Conservation (phyloP, 2,888 invertebrate species). For the Corythucha ciliata region DNA sequence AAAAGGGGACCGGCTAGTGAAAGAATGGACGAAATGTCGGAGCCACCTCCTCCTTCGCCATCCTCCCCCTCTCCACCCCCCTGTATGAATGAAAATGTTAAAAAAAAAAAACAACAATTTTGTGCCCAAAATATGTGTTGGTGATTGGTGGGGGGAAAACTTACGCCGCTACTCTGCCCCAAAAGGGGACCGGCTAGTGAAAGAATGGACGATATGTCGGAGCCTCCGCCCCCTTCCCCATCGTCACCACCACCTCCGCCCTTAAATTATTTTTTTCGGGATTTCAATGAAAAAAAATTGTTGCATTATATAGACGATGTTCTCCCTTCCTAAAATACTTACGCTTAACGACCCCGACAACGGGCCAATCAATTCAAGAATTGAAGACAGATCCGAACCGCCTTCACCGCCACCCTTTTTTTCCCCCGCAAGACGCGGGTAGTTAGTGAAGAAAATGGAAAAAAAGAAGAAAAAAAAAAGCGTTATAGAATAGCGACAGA, state of each 20-base stretch:
- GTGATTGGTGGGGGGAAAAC: no score
- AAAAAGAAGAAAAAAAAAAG: no score
- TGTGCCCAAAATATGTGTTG: not conserved
- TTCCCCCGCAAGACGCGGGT: no score
- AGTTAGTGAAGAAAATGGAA: no score
- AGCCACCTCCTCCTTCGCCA: constrained; percentile 22
- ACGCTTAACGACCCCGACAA: constrained; percentile 30
- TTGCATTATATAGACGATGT: no score
- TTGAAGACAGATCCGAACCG: constrained; percentile 28
- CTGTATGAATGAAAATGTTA: not conserved
- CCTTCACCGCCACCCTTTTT: constrained; percentile 29
- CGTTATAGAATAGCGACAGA: no score
- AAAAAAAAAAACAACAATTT: not conserved
- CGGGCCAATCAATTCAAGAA: constrained; percentile 26
- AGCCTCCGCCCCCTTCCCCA: constrained; percentile 19
- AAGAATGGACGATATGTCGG: constrained; percentile 15
- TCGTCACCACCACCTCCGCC: constrained; percentile 21
- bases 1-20: constrained; percentile 23
- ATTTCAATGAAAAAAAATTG: no score
- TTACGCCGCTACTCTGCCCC: constrained; percentile 24
- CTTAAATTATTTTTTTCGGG: no score
- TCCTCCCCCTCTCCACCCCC: constrained; percentile 17
- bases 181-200: constrained; percentile 13
- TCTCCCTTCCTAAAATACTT: constrained; percentile 18
- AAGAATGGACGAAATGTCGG: constrained; percentile 21